Percentiles rank a stretch among this genome's conserved stretches.
Evolutionary conservation across 1,140 invertebrate genomes (phyloP).

Genomic region (Alviniconcha marisindica): DNA sequence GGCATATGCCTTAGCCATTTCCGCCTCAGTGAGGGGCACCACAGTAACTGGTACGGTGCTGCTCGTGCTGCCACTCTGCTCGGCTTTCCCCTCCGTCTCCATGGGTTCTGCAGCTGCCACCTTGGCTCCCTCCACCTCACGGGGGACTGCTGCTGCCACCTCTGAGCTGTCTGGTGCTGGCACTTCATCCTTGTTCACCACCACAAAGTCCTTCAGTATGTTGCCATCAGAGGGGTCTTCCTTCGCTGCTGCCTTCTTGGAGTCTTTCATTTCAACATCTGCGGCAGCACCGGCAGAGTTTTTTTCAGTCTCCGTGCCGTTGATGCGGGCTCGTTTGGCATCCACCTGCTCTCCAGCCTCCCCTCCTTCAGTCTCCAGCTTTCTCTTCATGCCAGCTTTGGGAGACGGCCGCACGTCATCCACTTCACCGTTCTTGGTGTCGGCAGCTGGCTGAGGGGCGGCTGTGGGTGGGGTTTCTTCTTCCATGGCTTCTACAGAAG

Average conservation of each 20-base stretch:
- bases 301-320: slow-evolving; percentile 31
- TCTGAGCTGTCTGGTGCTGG: slow-evolving; percentile 66
- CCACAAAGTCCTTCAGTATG: slow-evolving; percentile 63
- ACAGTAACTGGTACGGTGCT: slow-evolving; percentile 15
- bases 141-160: slow-evolving; percentile 51
- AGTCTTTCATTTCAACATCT: slow-evolving; percentile 14
- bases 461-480: slow-evolving; percentile 36
- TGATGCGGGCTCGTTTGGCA: slow-evolving; percentile 22
- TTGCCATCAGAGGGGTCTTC: slow-evolving; percentile 39
- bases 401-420: neutral
- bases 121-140: neutral
- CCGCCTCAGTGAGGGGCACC: slow-evolving; percentile 47
- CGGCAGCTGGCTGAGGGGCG: neutral
- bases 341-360: slow-evolving; percentile 2
- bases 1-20: slow-evolving; percentile 42
- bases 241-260: slow-evolving; percentile 27
- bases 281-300: slow-evolving; percentile 8
- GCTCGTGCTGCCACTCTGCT: neutral
- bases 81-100: neutral
- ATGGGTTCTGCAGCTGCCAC: neutral
- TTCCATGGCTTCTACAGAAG: slow-evolving; percentile 32
- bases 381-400: slow-evolving; percentile 40
- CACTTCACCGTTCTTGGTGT: slow-evolving; percentile 26
- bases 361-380: slow-evolving; percentile 36
- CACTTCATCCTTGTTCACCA: slow-evolving; percentile 68